A percentile compares a stretch with the other conserved stretches of the same genome.
Evolutionary conservation across 1,140 invertebrate genomes (phyloP).

Genomic region (Zophobas atratus): DNA sequence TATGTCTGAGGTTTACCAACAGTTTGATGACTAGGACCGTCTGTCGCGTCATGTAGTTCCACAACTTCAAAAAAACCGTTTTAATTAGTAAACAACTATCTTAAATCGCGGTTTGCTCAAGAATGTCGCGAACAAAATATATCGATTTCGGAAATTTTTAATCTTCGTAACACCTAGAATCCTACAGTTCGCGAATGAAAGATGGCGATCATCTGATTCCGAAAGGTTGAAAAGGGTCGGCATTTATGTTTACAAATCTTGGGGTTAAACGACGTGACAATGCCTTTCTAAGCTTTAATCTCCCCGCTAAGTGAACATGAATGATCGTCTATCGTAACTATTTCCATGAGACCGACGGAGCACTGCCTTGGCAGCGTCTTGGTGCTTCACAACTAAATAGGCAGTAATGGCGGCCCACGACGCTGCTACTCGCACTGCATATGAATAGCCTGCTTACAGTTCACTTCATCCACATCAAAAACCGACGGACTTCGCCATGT

Average conservation of each 20-base stretch:
- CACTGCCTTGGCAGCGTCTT: slow-evolving; percentile 47
- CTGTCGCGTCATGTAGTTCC: no score
- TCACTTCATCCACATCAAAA: slow-evolving; percentile 46
- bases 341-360: slow-evolving; percentile 41
- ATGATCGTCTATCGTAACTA: slow-evolving; percentile 49
- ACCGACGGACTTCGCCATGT: slow-evolving; percentile 27
- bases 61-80: no score
- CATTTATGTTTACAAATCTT: slow-evolving; percentile 26
- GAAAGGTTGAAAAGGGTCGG: neutral
- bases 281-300: slow-evolving; percentile 39
- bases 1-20: no score
- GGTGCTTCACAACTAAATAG: slow-evolving; percentile 55
- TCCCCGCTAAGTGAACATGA: slow-evolving; percentile 48
- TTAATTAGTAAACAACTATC: no score
- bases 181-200: neutral
- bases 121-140: no score
- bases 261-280: slow-evolving; percentile 44
- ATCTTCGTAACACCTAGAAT: neutral
- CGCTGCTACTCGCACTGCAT: slow-evolving; percentile 51
- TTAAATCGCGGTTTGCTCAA: no score
- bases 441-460: slow-evolving; percentile 55
- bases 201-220: slow-evolving; percentile 11
- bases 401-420: slow-evolving; percentile 55
- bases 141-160: no score
- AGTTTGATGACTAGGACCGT: no score